These are phyloP conservation scores for Teleopsis dalmanni DNA, from an alignment of 1,140 invertebrate genomes.

Conservation along the genomic window DNA sequence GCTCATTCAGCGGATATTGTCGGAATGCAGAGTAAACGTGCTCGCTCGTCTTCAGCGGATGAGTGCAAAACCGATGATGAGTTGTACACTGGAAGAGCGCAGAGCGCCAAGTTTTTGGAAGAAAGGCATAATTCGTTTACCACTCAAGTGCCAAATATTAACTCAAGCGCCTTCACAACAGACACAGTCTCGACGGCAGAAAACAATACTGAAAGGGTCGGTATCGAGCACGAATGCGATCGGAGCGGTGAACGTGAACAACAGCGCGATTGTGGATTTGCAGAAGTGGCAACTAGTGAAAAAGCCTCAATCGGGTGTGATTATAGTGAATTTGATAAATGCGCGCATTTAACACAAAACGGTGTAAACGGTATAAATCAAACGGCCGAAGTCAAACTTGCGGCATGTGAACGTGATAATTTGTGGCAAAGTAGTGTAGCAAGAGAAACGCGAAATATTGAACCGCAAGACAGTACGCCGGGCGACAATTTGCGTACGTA, in stretches of 20 bases:
- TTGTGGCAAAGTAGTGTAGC: not conserved
- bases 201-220: too few species aligned
- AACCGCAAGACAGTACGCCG: too few species aligned
- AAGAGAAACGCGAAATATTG: not conserved
- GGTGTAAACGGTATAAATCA: not conserved
- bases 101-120: not conserved
- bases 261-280: not conserved
- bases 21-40: not conserved
- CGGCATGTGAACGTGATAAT: not conserved
- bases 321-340: too few species aligned
- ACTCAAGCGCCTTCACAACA: too few species aligned
- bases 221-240: too few species aligned
- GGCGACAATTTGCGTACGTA: not conserved
- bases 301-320: too few species aligned
- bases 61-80: not conserved
- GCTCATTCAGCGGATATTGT: slow-evolving; percentile 3
- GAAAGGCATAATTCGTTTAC: slow-evolving; percentile 1
- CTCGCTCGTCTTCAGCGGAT: not conserved
- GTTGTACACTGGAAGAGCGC: not conserved
- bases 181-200: too few species aligned
- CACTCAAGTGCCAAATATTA: too few species aligned
- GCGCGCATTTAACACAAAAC: too few species aligned
- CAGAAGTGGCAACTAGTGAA: too few species aligned
- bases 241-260: not conserved
- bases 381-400: not conserved